phyloP scores from a whole-genome alignment of 2,888 invertebrate genomes.

The Cerceris rybyensis region DNA sequence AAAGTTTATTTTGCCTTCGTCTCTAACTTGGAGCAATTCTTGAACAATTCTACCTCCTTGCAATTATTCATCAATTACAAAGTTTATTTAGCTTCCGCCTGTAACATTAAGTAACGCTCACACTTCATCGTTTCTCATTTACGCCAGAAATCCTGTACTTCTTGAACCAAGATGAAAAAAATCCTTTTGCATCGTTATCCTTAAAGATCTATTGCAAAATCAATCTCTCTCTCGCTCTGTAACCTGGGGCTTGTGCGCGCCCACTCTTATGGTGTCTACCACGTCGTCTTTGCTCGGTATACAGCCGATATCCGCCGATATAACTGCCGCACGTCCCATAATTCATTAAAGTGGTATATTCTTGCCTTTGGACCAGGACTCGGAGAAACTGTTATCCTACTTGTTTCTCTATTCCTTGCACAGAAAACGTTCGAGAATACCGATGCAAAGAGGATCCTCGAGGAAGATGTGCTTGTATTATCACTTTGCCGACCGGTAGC shows the following conservation, averaged over 20 bases:
- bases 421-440: slow-evolving; percentile 33
- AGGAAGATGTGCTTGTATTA: slow-evolving; percentile 37
- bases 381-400: slow-evolving; percentile 37
- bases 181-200: slow-evolving; percentile 65
- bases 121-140: slow-evolving; percentile 65
- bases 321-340: slow-evolving; percentile 65
- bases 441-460: slow-evolving; percentile 16
- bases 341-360: slow-evolving; percentile 64
- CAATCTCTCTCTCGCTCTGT: slow-evolving; percentile 68
- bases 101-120: slow-evolving; percentile 59
- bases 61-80: too few species aligned
- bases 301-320: slow-evolving; percentile 58
- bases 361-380: slow-evolving; percentile 42
- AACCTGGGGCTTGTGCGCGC: slow-evolving; percentile 53
- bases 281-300: slow-evolving; percentile 47
- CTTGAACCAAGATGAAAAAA: slow-evolving; percentile 9
- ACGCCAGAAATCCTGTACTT: slow-evolving; percentile 66
- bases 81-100: slow-evolving; percentile 11
- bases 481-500: too few species aligned
- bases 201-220: slow-evolving; percentile 70
- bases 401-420: slow-evolving; percentile 22
- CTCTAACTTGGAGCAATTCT: too few species aligned
- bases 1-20: too few species aligned
- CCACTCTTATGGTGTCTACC: slow-evolving; percentile 52
- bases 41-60: too few species aligned